Conservation (phyloP, 30 jellyfish, hydroid and myxozoan species). For the Catostylus mosaicus region DNA sequence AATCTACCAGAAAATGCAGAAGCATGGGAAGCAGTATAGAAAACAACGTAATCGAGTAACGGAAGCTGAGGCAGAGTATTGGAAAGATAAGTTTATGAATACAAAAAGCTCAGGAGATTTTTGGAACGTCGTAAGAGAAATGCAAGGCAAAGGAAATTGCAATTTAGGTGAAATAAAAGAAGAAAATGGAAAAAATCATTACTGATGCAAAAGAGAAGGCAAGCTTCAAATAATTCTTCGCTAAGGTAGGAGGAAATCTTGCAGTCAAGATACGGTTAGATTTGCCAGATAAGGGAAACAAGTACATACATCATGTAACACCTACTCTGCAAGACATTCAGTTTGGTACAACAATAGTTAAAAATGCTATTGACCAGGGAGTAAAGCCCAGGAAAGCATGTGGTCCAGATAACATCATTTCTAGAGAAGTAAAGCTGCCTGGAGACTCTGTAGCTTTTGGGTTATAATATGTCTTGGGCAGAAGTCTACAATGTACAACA, state of each 20-base stretch:
- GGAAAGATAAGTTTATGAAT: conserved; percentile 11
- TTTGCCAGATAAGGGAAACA: conserved; percentile 26
- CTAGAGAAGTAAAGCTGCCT: conserved; percentile 42
- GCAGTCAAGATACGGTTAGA: conserved; percentile 40
- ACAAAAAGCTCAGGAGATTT: conserved; percentile 19
- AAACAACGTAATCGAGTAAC: conserved; percentile 13
- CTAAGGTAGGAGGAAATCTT: conserved; percentile 41
- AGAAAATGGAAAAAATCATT: conserved; percentile 18
- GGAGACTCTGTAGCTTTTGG: conserved; percentile 33
- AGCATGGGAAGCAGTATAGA: conserved; percentile 15
- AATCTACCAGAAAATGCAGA: conserved; percentile 9
- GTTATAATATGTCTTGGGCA: conserved; percentile 27
- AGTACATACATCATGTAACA: conserved; percentile 33
- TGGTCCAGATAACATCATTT: conserved; percentile 31
- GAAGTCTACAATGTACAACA: conserved; percentile 9
- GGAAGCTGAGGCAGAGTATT: conserved; percentile 32
- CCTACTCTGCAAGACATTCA: conserved; percentile 33
- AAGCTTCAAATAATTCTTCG: conserved; percentile 27
- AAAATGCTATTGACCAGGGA: conserved; percentile 25
- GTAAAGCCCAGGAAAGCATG: conserved; percentile 18
- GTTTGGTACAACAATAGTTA: conserved; percentile 8
- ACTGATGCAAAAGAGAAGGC: conserved; percentile 36
- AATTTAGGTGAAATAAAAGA: conserved; percentile 14
- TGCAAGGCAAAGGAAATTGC: conserved; percentile 15
- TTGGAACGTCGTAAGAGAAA: conserved; percentile 23